Evolutionary conservation across 2,888 invertebrate species (phyloP).

Genomic region (Eupithecia pulchellata): DNA sequence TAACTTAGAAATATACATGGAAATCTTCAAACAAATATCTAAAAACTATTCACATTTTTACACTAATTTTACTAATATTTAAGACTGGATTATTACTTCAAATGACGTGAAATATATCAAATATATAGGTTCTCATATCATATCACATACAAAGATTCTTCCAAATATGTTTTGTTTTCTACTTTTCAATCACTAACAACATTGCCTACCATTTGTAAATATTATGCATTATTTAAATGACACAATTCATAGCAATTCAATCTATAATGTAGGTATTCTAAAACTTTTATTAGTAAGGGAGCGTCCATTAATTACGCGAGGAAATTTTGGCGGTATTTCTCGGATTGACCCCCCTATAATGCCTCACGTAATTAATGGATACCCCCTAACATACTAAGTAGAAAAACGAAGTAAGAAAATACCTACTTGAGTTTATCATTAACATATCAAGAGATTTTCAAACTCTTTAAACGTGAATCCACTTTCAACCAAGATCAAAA

Average conservation of each 20-base stretch:
- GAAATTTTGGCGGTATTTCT: too few species aligned
- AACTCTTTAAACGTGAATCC: neutral
- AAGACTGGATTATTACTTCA: neutral
- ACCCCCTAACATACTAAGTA: too few species aligned
- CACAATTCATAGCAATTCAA: neutral
- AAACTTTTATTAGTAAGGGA: too few species aligned
- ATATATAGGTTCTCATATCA: neutral
- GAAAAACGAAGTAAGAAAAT: neutral
- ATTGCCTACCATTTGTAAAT: neutral
- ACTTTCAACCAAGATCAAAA: slow-evolving; percentile 21
- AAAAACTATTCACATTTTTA: slow-evolving; percentile 27
- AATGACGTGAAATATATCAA: slow-evolving; percentile 6
- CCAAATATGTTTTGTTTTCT: neutral
- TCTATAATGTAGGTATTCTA: too few species aligned
- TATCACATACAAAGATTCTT: slow-evolving; percentile 22
- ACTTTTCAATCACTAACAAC: slow-evolving; percentile 1
- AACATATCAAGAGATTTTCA: slow-evolving; percentile 4
- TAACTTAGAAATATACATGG: slow-evolving; percentile 2
- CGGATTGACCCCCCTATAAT: too few species aligned
- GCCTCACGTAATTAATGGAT: too few species aligned
- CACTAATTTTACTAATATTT: slow-evolving; percentile 14
- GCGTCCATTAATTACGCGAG: too few species aligned
- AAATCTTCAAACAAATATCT: slow-evolving; percentile 12
- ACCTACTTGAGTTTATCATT: neutral
- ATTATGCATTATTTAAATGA: neutral